A percentile compares a stretch with the other conserved stretches of the same genome.
phyloP scores from a whole-genome alignment of 2,888 invertebrate genomes.

The Agrotis puta region DNA sequence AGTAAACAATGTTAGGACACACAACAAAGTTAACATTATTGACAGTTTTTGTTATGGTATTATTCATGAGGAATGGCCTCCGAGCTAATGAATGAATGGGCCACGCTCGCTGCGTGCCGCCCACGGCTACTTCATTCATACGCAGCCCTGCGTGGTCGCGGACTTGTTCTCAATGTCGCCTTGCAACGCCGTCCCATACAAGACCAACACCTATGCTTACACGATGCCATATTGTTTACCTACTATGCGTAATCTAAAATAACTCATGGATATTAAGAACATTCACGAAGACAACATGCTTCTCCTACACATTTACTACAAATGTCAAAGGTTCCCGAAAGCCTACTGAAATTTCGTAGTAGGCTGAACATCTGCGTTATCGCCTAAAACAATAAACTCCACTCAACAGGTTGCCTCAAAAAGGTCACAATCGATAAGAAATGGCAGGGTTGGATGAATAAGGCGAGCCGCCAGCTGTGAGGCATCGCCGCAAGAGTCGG shows the following conservation, averaged over 20 bases:
- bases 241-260: constrained; percentile 18
- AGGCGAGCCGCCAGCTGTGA: constrained; percentile 68
- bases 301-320: constrained; percentile 43
- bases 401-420: constrained; percentile 78
- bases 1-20: constrained; percentile 62
- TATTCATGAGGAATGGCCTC: constrained; percentile 89
- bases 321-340: constrained; percentile 70
- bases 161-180: constrained; percentile 80
- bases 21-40: constrained; percentile 78
- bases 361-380: constrained; percentile 61
- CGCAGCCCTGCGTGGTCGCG: constrained; percentile 84
- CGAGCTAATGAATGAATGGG: constrained; percentile 88
- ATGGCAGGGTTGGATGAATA: constrained; percentile 83
- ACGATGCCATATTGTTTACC: constrained; percentile 35
- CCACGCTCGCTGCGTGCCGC: constrained; percentile 79
- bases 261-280: constrained; percentile 5
- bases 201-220: constrained; percentile 55
- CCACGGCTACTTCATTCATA: constrained; percentile 89
- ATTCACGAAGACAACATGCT: constrained; percentile 28
- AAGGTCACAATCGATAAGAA: constrained; percentile 85
- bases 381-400: constrained; percentile 64
- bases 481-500: constrained; percentile 72
- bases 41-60: constrained; percentile 86
- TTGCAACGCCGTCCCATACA: constrained; percentile 68
- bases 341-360: constrained; percentile 56